phyloP scores from a whole-genome alignment of 2,888 invertebrate genomes.

The Brenthis ino region DNA sequence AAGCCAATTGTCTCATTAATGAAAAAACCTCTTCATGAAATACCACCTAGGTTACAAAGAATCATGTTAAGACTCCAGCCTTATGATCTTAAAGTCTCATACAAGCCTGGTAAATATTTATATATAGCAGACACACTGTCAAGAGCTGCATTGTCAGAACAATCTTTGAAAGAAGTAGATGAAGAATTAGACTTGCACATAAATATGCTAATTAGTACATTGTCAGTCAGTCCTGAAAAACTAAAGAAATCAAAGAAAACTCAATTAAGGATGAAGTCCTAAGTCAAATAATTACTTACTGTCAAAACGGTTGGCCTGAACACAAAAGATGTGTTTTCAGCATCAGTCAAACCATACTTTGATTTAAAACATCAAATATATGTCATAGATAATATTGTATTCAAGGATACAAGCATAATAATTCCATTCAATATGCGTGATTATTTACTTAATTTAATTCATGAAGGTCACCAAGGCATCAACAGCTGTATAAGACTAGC shows the following conservation, averaged over 20 bases:
- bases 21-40: conserved; percentile 37
- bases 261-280: no score
- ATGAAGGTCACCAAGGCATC: conserved; percentile 4
- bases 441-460: conserved; percentile 7
- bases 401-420: no score
- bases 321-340: no score
- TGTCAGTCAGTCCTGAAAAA: no score
- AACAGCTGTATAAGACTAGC: conserved; percentile 2
- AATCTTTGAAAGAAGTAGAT: conserved; percentile 35
- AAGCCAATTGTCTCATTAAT: no score
- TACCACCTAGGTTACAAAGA: conserved; percentile 38
- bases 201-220: no score
- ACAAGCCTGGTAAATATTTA: conserved; percentile 36
- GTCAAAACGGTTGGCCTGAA: no score
- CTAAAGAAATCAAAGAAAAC: no score
- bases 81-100: conserved; percentile 37
- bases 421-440: not conserved
- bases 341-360: no score
- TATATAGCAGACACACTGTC: conserved; percentile 41
- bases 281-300: no score
- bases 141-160: conserved; percentile 37
- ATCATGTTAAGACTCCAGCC: conserved; percentile 40
- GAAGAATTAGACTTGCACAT: conserved; percentile 14
- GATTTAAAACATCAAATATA: no score
- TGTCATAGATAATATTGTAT: no score